These are phyloP conservation scores for Thunnus albacares DNA, from an alignment of 2,797 vertebrate species.

Conservation along the genomic window DNA sequence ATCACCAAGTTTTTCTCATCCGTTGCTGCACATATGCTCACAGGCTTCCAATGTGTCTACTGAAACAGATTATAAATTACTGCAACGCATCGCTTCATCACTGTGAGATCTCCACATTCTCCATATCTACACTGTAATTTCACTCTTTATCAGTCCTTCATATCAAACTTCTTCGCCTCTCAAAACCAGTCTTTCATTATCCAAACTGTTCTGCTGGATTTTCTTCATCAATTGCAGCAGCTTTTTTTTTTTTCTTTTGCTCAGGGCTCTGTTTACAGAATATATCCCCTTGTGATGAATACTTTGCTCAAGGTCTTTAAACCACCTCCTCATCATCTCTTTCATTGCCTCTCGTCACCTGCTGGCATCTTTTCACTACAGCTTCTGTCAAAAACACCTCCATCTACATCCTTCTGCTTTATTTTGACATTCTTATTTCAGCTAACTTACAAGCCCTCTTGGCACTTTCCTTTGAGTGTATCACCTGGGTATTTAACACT, in stretches of 20 bases:
- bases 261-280: conserved; percentile 9
- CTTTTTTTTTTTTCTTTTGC: background rate
- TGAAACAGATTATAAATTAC: conserved; percentile 12
- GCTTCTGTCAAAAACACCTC: conserved; percentile 28
- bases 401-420: conserved; percentile 15
- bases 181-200: background rate
- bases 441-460: conserved; percentile 34
- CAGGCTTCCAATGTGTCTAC: background rate
- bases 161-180: background rate
- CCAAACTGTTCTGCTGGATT: background rate
- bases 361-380: conserved; percentile 15
- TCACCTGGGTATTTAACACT: conserved; percentile 44
- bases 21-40: background rate
- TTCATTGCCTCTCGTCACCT: conserved; percentile 21
- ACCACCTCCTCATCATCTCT: conserved; percentile 4
- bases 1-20: background rate
- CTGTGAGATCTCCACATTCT: background rate
- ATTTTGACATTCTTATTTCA: conserved; percentile 36
- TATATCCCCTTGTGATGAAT: conserved; percentile 17
- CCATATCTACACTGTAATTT: background rate
- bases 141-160: background rate
- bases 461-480: conserved; percentile 22
- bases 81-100: background rate
- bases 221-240: background rate
- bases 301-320: conserved; percentile 45